Conservation (phyloP, 64 coral and sea anemone species). For the Dendronephthya gigantea region DNA sequence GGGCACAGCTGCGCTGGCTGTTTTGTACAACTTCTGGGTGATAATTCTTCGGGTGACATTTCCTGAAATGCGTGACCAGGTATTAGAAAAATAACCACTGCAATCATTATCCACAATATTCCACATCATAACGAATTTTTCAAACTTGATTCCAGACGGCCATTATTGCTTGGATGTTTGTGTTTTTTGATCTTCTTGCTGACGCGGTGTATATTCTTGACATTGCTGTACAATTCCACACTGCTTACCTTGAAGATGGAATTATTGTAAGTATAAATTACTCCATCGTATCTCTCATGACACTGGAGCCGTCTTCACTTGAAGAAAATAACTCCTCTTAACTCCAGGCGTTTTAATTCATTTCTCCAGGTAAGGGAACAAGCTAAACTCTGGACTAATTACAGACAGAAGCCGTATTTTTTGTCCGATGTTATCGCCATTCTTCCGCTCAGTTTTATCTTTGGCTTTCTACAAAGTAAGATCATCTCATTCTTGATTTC, state of each 20-base stretch:
- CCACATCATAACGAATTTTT: too few relatives aligned
- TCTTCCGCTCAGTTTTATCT: background rate
- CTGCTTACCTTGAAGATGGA: background rate
- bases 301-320: too few relatives aligned
- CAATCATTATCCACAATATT: too few relatives aligned
- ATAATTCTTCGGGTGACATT: background rate
- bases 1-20: background rate
- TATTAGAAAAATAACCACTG: too few relatives aligned
- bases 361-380: background rate
- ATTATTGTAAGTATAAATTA: conserved; percentile 5
- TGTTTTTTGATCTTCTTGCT: background rate
- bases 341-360: background rate
- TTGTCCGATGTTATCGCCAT: too few relatives aligned
- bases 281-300: too few relatives aligned
- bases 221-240: background rate
- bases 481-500: background rate
- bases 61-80: background rate
- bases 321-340: too few relatives aligned
- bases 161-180: background rate
- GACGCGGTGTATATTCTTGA: background rate
- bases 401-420: too few relatives aligned
- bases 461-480: background rate
- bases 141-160: background rate
- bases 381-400: too few relatives aligned
- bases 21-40: background rate